Percentiles rank a stretch among this genome's conserved stretches.
Conservation (phyloP, 2,888 invertebrate genomes). For the Congeria kusceri region DNA sequence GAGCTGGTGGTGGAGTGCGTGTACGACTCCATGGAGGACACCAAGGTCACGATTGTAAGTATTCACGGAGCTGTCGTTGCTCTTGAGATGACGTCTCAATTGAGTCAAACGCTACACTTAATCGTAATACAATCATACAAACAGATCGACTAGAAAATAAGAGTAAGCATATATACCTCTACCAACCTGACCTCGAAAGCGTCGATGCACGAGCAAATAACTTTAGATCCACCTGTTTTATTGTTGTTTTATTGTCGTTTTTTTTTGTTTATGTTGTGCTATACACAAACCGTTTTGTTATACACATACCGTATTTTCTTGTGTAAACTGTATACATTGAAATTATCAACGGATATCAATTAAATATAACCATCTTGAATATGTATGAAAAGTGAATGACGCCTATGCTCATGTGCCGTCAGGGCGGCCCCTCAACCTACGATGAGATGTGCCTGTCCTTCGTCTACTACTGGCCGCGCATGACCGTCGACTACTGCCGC, state of each 20-base stretch:
- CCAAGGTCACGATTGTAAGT: not conserved
- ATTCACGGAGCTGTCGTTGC: no score
- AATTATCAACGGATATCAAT: not conserved
- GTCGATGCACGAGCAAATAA: no score
- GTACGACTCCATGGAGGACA: not conserved
- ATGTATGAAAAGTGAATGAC: not conserved
- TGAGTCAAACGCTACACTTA: no score
- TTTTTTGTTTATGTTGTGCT: no score
- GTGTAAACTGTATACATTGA: not conserved
- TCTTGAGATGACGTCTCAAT: no score
- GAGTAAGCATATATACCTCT: no score
- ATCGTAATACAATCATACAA: no score
- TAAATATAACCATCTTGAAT: not conserved
- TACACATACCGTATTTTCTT: not conserved
- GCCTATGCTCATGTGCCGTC: not conserved
- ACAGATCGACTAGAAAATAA: no score
- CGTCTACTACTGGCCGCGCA: slow-evolving; percentile 7
- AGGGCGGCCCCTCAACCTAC: not conserved
- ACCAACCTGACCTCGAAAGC: no score
- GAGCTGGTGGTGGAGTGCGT: slow-evolving; percentile 4
- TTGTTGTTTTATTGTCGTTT: no score
- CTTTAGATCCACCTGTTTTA: no score
- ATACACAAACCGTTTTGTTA: not conserved
- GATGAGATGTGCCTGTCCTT: slow-evolving; percentile 2
- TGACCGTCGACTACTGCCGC: slow-evolving; percentile 5